Evolutionary conservation across 1,140 invertebrate species (phyloP), one percentile per base, ranked within the genome.

Genomic region (Orchesella cincta): DNA sequence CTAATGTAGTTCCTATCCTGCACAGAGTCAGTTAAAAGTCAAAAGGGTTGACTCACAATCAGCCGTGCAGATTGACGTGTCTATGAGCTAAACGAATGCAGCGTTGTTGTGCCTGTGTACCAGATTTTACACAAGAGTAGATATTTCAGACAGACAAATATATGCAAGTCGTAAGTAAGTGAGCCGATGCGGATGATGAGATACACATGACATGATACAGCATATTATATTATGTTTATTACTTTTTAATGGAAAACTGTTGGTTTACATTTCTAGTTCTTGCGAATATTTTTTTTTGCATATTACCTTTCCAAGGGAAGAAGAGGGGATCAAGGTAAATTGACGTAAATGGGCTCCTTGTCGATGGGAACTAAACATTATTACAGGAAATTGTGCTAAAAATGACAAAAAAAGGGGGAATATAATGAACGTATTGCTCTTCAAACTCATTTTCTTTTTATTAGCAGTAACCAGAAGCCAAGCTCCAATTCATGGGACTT

Each of bases 241-340:
- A 46, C 39, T 8, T 18, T 46, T 46, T 46, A 46, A 46, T 46
- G 39, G 18, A 46, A 46, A 46, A 46, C 18, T 46, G 39, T 18
- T 46, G 39, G 5, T 18, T 46, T 46, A n/a, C n/a, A n/a, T n/a
- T 46, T 8, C 39, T 46, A 46, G 18, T 46, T 46, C 18, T 46
- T 46, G 5, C 39, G 39, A 46, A 46, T 8, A 46, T 46, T 5
- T 8, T 46, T 8, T 46, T 46, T 46, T 46, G 5, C 5, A 46
- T 46, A 46, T 46, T 46, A 46, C 39, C 20, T 46, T 46, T 46
- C 39, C 39, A 46, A 46, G 62, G 31, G 31, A 29, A 29, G 62
- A 67, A 67, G 62, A 29, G 33, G n/a, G 62, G 62, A 67, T 67
- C 62, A 33, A 67, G 62, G 62, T 67, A 29, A 67, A 67, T 67